Base-by-base conservation (phyloP, 2,888 invertebrate genomes). In the Helicoverpa assulta region DNA sequence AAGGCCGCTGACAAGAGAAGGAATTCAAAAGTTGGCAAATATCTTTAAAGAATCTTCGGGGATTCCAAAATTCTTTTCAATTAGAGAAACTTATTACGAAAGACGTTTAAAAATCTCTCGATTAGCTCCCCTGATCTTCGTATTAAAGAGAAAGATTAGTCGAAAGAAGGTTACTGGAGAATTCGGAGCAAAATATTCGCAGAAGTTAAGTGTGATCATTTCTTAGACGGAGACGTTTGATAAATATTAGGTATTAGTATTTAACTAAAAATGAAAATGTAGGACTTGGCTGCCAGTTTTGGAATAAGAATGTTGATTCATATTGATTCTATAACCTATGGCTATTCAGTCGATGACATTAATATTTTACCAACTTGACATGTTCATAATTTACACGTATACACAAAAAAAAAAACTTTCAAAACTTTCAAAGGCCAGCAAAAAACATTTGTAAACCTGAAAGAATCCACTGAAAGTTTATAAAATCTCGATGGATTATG, bases 121-220 rank as follows among this genome's bases (percentile, higher is more conserved):
- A 68, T 80, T 80, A 68, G 61, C 70, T 69, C 51, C 58, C 58
- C 70, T 80, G 80, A 80, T 80, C 80, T 75, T 76, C 62, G 70
- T 80, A 80, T 75, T 80, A 80, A 80, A 55, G 40, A 80, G 51
- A 59, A 55, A 55, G 76, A 75, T 75, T 68, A 62, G 75, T 5
- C 2, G 29, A 18, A 57, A 14, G 58, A 52, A 55, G 51, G 8
- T 18, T 50, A 33, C 51, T 69, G 61, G 47, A 21, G 52, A 58
- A 33, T 55, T 57, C 21, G n/a, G 57, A 52, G 76, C 61, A 74
- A 80, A 76, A 68, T 62, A 80, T n/a, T n/a, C 47, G n/a, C 54
- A 29, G 7, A 51, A 43, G 57, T 37, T 21, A 80, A 80, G 52
- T 55, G 76, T 40, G 61, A 57, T 40, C 61, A 75, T 75, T 75